Evolutionary conservation across 2,113 vertebrate species (phyloP), one percentile per base, ranked within the genome.

Genomic region (Aepyceros melampus): DNA sequence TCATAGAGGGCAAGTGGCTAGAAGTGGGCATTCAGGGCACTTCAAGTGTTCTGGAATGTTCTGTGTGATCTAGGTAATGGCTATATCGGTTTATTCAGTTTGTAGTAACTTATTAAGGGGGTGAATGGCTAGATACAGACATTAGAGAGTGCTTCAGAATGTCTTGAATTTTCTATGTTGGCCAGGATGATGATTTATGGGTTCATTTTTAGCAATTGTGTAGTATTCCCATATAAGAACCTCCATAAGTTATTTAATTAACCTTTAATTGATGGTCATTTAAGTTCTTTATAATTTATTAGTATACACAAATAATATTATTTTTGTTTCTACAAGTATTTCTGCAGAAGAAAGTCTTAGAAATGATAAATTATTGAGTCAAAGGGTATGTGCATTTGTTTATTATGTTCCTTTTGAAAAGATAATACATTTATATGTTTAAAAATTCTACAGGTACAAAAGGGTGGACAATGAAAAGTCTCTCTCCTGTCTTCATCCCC

Each of bases 241-340:
- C 51, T 89, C 56, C 40, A 81, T 79, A 85, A 94, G 64, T 71
- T 62, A 60, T 82, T 60, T 92, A 91, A 67, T 16, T 56, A 90
- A 85, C 88, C 31, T n/a, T 97, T 81, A 95, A 36, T 49, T 78
- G 58, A 85, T 94, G 53, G 45, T 84, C 91, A 94, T 91, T 95
- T 95, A 71, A 49, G 15, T 87, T 94, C 14, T 90, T 89, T 58
- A 71, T 87, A 88, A 90, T 94, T 92, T 90, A 83, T 92, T 94
- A 74, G 6, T 89, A 83, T 95, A 25, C 33, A 60, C 45, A 97
- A 74, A 40, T 95, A 92, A 79, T 87, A 71, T 89, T 93, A 79
- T 87, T 27, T 92, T 96, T 96, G 86, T n/a, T 88, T 96, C 84
- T 95, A 23, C 81, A 89, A 87, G 74, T 96, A 97, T 96, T 95